These are phyloP conservation scores for Spilosoma lubricipeda DNA, from an alignment of 2,888 invertebrate genomes.

Conservation along the genomic window DNA sequence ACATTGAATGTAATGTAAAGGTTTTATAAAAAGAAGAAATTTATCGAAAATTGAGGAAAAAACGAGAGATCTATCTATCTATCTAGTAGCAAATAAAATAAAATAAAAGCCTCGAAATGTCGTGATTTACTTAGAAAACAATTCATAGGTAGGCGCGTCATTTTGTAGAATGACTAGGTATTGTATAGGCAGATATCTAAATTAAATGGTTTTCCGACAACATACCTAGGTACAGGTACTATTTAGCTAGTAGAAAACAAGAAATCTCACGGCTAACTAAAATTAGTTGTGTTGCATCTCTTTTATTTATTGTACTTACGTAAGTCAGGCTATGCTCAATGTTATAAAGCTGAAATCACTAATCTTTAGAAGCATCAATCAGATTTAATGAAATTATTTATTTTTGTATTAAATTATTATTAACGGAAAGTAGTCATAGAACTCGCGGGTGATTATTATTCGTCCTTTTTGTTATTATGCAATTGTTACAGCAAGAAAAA, in stretches of 20 bases:
- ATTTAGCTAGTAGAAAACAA: neutral
- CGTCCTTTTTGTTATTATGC: too few relatives aligned
- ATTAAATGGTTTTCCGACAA: neutral
- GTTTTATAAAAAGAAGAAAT: too few relatives aligned
- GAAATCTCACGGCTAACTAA: slow-evolving; percentile 24
- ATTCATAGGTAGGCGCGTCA: too few relatives aligned
- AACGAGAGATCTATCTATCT: too few relatives aligned
- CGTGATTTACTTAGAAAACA: too few relatives aligned
- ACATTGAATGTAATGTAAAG: too few relatives aligned
- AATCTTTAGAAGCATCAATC: neutral
- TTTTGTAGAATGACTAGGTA: neutral
- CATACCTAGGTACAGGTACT: neutral
- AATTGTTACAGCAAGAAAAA: too few relatives aligned
- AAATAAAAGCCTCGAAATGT: neutral
- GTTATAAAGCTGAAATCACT: neutral
- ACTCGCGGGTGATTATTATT: too few relatives aligned
- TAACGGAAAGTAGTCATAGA: too few relatives aligned
- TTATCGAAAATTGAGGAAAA: too few relatives aligned
- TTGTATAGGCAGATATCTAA: neutral
- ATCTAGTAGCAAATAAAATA: too few relatives aligned
- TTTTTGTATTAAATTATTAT: neutral
- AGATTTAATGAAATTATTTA: neutral
- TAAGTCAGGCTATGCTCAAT: neutral
- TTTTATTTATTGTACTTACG: slow-evolving; percentile 7
- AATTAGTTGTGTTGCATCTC: slow-evolving; percentile 32